Conservation (phyloP, 2,888 invertebrate species). For the Hyppa rectilinea region DNA sequence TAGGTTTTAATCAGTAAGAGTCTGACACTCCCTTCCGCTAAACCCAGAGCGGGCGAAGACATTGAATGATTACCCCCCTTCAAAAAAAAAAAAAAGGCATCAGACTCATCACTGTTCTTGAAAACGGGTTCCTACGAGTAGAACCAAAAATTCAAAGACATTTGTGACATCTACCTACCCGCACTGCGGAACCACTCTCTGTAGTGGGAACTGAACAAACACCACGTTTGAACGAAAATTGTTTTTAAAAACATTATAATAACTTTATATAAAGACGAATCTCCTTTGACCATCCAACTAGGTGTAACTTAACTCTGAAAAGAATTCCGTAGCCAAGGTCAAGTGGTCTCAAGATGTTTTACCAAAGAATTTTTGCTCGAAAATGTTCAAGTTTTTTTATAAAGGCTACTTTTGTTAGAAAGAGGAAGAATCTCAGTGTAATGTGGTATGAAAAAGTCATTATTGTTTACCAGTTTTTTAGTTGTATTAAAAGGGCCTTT, state of each 20-base stretch:
- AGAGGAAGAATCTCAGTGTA: slow-evolving; percentile 25
- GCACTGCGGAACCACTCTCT: too few relatives aligned
- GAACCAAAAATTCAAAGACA: too few relatives aligned
- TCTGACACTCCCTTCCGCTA: too few relatives aligned
- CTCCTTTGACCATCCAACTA: slow-evolving; percentile 23
- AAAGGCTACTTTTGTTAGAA: slow-evolving; percentile 36
- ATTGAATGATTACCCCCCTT: too few relatives aligned
- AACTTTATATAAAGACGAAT: slow-evolving; percentile 27
- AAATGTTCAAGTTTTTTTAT: slow-evolving; percentile 38
- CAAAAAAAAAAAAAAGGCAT: too few relatives aligned
- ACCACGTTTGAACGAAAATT: slow-evolving; percentile 5
- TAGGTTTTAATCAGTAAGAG: too few relatives aligned
- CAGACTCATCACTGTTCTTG: too few relatives aligned
- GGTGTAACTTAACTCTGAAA: slow-evolving; percentile 32
- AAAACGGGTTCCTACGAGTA: too few relatives aligned
- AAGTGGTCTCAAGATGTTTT: slow-evolving; percentile 22
- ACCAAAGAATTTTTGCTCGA: slow-evolving; percentile 34
- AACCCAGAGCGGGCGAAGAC: too few relatives aligned
- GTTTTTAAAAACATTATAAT: slow-evolving; percentile 28
- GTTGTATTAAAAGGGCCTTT: neutral
- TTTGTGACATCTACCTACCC: too few relatives aligned
- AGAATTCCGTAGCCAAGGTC: slow-evolving; percentile 41
- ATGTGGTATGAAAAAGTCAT: slow-evolving; percentile 31
- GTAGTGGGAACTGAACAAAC: too few relatives aligned
- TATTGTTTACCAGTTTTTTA: slow-evolving; percentile 23